These are phyloP conservation scores for Thripadectes ignobilis DNA, from an alignment of 2,797 vertebrate species.

Conservation along the genomic window DNA sequence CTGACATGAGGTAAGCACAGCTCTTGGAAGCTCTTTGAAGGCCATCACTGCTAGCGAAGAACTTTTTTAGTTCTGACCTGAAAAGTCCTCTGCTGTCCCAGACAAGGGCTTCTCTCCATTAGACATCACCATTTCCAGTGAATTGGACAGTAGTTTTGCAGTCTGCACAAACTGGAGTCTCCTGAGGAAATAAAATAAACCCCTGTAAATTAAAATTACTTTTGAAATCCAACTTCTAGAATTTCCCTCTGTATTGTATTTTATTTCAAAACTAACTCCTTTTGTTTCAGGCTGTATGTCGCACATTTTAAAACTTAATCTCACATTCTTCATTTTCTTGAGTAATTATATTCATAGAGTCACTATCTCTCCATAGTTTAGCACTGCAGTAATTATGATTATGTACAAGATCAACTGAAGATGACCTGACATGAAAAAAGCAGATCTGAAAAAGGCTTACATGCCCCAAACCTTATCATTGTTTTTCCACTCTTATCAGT, in stretches of 20 bases:
- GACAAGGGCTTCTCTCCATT: neutral
- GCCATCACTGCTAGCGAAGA: neutral
- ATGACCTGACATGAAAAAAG: conserved; percentile 58
- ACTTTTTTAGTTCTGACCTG: neutral
- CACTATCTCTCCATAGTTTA: neutral
- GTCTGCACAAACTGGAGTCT: neutral
- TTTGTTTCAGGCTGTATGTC: neutral
- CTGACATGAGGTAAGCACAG: neutral
- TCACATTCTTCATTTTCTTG: conserved; percentile 3
- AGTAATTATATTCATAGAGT: neutral
- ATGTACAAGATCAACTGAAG: conserved; percentile 37
- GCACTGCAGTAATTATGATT: conserved; percentile 15
- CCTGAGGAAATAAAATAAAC: neutral
- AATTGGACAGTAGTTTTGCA: neutral
- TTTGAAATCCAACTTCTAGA: neutral
- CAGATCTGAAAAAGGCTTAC: neutral
- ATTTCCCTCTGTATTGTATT: neutral
- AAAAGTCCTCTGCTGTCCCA: neutral
- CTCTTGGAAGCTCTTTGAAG: neutral
- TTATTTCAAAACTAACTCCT: neutral
- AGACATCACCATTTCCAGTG: neutral
- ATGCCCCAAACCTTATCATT: conserved; percentile 48
- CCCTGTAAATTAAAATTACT: neutral
- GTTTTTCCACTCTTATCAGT: conserved; percentile 39
- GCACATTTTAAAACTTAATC: neutral